Percentiles rank a stretch among this genome's conserved stretches.
These are phyloP conservation scores for Parazoanthus darwini DNA, from an alignment of 92 coral and sea anemone genomes.

Conservation along the genomic window DNA sequence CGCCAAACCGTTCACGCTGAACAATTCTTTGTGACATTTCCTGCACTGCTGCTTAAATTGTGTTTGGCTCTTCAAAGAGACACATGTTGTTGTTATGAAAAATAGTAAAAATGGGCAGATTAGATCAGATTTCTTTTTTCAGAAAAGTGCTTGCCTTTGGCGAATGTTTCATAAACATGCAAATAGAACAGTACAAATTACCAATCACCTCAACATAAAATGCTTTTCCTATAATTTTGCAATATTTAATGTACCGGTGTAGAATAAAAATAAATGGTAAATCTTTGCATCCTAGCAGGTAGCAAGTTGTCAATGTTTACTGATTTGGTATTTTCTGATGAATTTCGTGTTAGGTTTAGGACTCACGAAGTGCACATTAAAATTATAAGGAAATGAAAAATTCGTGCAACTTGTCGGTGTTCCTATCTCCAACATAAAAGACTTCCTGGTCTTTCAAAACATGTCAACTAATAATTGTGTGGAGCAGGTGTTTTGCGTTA, in stretches of 20 bases:
- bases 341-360: not conserved
- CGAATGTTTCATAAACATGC: not conserved
- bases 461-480: conserved; percentile 21
- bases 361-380: conserved; percentile 15
- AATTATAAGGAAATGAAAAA: conserved; percentile 19
- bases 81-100: conserved; percentile 5
- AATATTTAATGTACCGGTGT: not conserved
- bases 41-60: not conserved
- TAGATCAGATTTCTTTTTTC: not conserved
- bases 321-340: conserved; percentile 3
- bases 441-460: conserved; percentile 43
- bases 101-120: not conserved
- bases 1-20: not conserved
- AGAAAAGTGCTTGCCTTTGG: not conserved
- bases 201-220: not conserved
- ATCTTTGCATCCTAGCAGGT: not conserved
- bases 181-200: conserved; percentile 5
- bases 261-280: not conserved
- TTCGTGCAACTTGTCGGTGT: not conserved
- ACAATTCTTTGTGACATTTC: not conserved
- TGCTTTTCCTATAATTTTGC: not conserved
- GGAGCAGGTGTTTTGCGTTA: conserved; percentile 11
- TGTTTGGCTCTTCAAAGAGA: not conserved
- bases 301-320: conserved; percentile 1
- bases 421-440: conserved; percentile 12